Percentiles rank a stretch among this genome's conserved stretches.
phyloP scores from a whole-genome alignment of 2,797 vertebrate species.

The Amphiprion clarkii region DNA sequence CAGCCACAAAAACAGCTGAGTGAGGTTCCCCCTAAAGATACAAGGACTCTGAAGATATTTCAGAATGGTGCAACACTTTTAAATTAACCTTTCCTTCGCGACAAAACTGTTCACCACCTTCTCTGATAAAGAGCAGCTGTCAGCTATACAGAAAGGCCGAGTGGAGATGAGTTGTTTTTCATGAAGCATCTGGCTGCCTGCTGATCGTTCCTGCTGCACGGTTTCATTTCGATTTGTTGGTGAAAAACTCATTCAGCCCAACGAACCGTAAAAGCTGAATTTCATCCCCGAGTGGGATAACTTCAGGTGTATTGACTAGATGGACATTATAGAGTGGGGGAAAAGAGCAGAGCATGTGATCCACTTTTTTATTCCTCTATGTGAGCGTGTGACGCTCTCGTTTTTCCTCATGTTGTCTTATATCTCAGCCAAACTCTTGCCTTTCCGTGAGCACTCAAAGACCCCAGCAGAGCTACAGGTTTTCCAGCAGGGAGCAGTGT shows the following conservation, averaged over 20 bases:
- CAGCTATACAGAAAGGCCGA: background rate
- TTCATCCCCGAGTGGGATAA: conserved; percentile 14
- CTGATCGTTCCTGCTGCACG: background rate
- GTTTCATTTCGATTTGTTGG: conserved; percentile 36
- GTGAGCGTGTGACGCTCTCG: too few relatives aligned
- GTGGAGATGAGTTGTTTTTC: background rate
- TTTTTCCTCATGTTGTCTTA: too few relatives aligned
- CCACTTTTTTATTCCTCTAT: background rate
- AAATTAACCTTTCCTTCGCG: background rate
- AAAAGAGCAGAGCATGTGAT: background rate
- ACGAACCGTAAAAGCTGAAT: conserved; percentile 26
- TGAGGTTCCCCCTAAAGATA: too few relatives aligned
- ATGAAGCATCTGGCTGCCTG: background rate
- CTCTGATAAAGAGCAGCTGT: background rate
- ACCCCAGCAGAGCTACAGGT: conserved; percentile 8
- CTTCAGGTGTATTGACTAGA: conserved; percentile 19
- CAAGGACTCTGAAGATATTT: too few relatives aligned
- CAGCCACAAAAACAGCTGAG: too few relatives aligned
- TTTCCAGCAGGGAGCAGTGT: conserved; percentile 51
- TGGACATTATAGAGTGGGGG: background rate
- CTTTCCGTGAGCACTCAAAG: too few relatives aligned
- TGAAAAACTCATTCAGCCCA: conserved; percentile 26
- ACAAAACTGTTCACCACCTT: background rate
- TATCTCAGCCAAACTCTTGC: too few relatives aligned
- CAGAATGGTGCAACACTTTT: background rate